Evolutionary conservation across 2,888 invertebrate species (phyloP).

Genomic region (Empis livida): DNA sequence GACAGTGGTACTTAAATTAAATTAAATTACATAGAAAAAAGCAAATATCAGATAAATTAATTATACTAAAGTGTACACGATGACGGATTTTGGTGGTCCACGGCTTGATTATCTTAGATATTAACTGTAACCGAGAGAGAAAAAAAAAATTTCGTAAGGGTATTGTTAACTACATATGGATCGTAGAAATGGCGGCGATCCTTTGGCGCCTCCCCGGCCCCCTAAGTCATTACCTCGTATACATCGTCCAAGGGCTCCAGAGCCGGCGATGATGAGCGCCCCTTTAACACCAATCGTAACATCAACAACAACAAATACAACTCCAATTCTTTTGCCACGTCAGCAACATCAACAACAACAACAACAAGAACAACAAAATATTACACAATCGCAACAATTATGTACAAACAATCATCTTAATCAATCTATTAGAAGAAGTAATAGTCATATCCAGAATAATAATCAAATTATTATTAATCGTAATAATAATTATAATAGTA

Average conservation of each 20-base stretch:
- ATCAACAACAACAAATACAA: slow-evolving; percentile 13
- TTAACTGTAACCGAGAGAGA: slow-evolving; percentile 19
- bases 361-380: neutral
- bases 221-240: slow-evolving; percentile 60
- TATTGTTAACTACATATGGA: slow-evolving; percentile 43
- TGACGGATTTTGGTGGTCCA: slow-evolving; percentile 51
- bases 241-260: slow-evolving; percentile 45
- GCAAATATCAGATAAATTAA: neutral
- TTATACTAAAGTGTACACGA: slow-evolving; percentile 27
- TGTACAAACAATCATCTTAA: slow-evolving; percentile 20
- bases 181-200: slow-evolving; percentile 60
- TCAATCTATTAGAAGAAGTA: slow-evolving; percentile 14
- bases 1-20: slow-evolving; percentile 7
- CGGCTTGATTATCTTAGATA: slow-evolving; percentile 41
- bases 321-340: slow-evolving; percentile 12
- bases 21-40: slow-evolving; percentile 3
- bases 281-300: slow-evolving; percentile 18
- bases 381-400: slow-evolving; percentile 10
- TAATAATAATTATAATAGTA: slow-evolving; percentile 13
- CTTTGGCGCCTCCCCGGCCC: slow-evolving; percentile 62
- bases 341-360: slow-evolving; percentile 7
- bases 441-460: slow-evolving; percentile 10
- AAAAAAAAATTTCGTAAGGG: slow-evolving; percentile 15
- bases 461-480: slow-evolving; percentile 15
- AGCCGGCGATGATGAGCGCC: slow-evolving; percentile 42